phyloP scores from a whole-genome alignment of 1,140 invertebrate genomes.

The Drosophila parvula region DNA sequence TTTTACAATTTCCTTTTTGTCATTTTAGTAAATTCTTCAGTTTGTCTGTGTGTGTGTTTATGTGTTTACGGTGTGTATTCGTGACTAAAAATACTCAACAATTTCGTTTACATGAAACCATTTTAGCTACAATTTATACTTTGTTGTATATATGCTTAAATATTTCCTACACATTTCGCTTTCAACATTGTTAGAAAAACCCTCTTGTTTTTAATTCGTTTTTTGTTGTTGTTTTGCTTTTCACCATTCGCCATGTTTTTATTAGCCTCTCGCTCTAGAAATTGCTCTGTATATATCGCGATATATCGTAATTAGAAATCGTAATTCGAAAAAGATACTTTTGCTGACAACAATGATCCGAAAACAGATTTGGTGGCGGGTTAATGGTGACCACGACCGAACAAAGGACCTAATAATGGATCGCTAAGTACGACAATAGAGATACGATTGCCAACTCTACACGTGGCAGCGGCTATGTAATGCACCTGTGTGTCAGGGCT shows the following conservation, averaged over 20 bases:
- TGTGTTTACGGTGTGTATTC: conserved; percentile 19
- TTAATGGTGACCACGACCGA: conserved; percentile 1
- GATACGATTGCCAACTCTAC: background rate
- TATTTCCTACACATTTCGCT: conserved; percentile 59
- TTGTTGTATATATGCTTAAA: conserved; percentile 64
- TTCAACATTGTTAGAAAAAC: conserved; percentile 56
- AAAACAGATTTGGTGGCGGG: conserved; percentile 45
- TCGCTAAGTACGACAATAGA: conserved; percentile 25
- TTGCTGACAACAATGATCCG: conserved; percentile 74
- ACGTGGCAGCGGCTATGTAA: conserved; percentile 38
- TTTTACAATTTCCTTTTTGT: conserved; percentile 11
- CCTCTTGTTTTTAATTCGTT: conserved; percentile 36
- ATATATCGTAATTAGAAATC: conserved; percentile 29
- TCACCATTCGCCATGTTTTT: conserved; percentile 77
- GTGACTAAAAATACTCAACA: conserved; percentile 80
- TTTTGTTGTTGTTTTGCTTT: conserved; percentile 56
- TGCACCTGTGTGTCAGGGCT: conserved; percentile 59
- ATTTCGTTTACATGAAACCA: conserved; percentile 81
- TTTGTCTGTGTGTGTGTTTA: conserved; percentile 27
- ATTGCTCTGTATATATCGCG: conserved; percentile 42
- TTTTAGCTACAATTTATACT: conserved; percentile 81
- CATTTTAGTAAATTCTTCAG: conserved; percentile 41
- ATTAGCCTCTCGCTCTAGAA: conserved; percentile 56
- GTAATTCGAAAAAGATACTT: conserved; percentile 42
- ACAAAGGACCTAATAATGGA: conserved; percentile 24